Base-by-base conservation (phyloP, 2,113 vertebrate genomes). In the Oostethus manadensis region DNA sequence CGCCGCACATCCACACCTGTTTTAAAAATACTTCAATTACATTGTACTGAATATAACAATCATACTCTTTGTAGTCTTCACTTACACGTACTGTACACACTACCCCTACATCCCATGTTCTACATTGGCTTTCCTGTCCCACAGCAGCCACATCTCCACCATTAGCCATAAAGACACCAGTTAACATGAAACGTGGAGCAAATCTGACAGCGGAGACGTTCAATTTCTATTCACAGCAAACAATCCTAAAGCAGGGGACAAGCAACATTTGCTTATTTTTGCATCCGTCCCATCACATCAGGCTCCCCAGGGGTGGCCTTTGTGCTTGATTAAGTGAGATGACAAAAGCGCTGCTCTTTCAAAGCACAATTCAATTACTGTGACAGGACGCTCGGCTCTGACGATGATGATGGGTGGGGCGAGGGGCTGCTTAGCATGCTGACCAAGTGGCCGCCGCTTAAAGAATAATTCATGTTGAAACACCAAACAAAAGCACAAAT, bases 1-100 rank as follows among this genome's bases (percentile, higher is more conserved):
- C 90, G 0, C 89, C 89, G 42, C 90, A 91, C 73, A 87, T 89
- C 87, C 86, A 88, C n/a, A 89, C 83, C 87, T 87, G 17, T 10
- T n/a, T n/a, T n/a, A n/a, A n/a, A n/a, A n/a, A n/a, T n/a, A n/a
- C n/a, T n/a, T n/a, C n/a, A n/a, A n/a, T n/a, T n/a, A n/a, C n/a
- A n/a, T n/a, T n/a, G n/a, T n/a, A n/a, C n/a, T n/a, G n/a, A n/a
- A n/a, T n/a, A n/a, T n/a, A n/a, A n/a, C n/a, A n/a, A n/a, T n/a
- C n/a, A n/a, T n/a, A n/a, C n/a, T n/a, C n/a, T 33, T 5, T 33
- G 33, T 33, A 33, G 33, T 4, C 33, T 8, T 35, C 33, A 35
- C 33, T 8, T 10, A 35, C 10, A 35, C 33, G 7, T 10, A 38
- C 35, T 38, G 10, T 38, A 38, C 35, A 8, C 35, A 38, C 9